Base-by-base conservation (phyloP, 2,113 vertebrate species). In the Python bivittatus region DNA sequence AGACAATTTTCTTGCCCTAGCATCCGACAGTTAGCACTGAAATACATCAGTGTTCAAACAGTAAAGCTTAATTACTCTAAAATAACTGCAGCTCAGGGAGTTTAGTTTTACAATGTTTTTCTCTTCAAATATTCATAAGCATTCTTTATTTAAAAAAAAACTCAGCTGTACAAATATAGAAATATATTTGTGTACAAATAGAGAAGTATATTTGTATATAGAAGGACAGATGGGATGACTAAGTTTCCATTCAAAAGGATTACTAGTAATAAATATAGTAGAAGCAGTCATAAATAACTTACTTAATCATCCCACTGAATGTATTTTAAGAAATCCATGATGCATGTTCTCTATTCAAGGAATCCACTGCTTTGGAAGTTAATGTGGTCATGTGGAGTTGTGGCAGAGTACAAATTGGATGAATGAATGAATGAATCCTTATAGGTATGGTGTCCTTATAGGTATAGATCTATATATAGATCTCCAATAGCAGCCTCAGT, bases 51-150 rank as follows among this genome's bases (percentile, higher is more conserved):
- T 44, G 42, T 93, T 61, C 53, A 95, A 92, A 92, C 92, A 84
- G 90, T 95, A 96, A 96, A 96, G 90, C 91, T 93, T 94, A 97
- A 96, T 93, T 96, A 86, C 68, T 96, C 12, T 94, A 95, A 96
- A 96, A 94, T 95, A 95, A 96, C 58, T 95, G 12, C 83, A 94
- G 93, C 92, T 95, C 92, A 93, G 91, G 57, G 92, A 95, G 61
- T 93, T 92, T 61, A 91, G 89, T 92, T 91, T 86, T 96, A 94
- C 95, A 2, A 85, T 93, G 60, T 88, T 96, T 97, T 97, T 96
- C 88, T 86, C 92, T 96, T 97, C 91, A 93, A 96, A 95, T 96
- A 96, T 96, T 97, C 95, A 95, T 95, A 96, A 96, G 94, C 6
- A 79, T 20, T 33, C 20, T 22, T 79, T 79, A 84, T 88, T 60